phyloP scores from a whole-genome alignment of 37 sponge, comb jelly and placozoan species.

The Beroe ovata region DNA sequence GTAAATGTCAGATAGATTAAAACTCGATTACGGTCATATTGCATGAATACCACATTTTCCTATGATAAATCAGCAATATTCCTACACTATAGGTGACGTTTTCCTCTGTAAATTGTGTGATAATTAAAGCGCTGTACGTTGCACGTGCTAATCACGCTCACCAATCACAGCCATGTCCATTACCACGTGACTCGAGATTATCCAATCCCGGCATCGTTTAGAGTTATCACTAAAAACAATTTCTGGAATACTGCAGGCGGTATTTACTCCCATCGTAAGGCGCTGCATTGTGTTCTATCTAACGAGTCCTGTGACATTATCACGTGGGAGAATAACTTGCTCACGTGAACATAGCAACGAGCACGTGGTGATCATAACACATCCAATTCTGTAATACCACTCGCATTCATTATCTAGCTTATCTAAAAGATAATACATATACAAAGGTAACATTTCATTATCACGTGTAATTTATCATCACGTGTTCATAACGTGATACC shows the following conservation, averaged over 20 bases:
- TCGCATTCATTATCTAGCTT: too few species aligned
- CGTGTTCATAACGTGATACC: too few species aligned
- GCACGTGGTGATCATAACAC: too few species aligned
- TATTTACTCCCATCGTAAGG: not conserved
- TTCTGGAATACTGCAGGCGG: not conserved
- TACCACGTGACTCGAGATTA: not conserved
- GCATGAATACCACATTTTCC: too few species aligned
- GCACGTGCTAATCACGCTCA: not conserved
- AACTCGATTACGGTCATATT: too few species aligned
- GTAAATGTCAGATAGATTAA: too few species aligned
- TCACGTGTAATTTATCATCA: too few species aligned
- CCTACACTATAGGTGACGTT: too few species aligned
- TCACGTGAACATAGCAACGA: not conserved
- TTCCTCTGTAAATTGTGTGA: not conserved
- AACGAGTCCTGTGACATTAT: not conserved
- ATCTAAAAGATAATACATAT: too few species aligned
- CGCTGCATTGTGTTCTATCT: not conserved
- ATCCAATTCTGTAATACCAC: too few species aligned
- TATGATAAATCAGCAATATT: too few species aligned
- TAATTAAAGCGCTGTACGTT: not conserved
- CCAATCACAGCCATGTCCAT: not conserved
- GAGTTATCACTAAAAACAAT: not conserved
- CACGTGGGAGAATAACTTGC: not conserved
- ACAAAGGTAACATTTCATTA: too few species aligned
- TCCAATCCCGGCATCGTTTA: not conserved